These are phyloP conservation scores for Fratercula arctica DNA, from an alignment of 2,797 vertebrate species.

Conservation along the genomic window DNA sequence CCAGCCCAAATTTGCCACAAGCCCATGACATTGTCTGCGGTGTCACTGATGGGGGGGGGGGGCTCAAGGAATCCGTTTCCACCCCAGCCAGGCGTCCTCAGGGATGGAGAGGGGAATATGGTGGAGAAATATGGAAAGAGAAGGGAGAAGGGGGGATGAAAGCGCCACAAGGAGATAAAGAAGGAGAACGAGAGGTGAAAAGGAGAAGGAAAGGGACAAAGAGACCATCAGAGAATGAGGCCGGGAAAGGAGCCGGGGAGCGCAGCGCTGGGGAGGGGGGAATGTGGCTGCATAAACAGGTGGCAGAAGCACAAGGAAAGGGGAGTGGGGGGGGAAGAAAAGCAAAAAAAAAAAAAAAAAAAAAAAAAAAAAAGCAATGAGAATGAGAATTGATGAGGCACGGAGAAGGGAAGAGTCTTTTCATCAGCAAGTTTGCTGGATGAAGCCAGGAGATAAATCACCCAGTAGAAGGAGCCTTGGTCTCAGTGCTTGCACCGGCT, in stretches of 20 bases:
- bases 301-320: constrained; percentile 25
- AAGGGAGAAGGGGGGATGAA: not conserved
- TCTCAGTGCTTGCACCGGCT: not conserved
- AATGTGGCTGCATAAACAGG: not conserved
- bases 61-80: not conserved
- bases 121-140: not conserved
- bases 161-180: not conserved
- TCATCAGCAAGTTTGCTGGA: constrained; percentile 76
- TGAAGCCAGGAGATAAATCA: constrained; percentile 73
- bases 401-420: constrained; percentile 71
- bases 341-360: not conserved
- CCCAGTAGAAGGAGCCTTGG: constrained; percentile 46
- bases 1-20: not conserved
- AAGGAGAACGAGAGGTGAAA: not conserved
- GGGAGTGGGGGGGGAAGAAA: not conserved
- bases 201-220: not conserved
- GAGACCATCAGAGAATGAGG: not conserved
- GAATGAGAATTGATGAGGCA: constrained; percentile 77
- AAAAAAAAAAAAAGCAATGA: not conserved
- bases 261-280: not conserved
- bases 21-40: rapidly evolving
- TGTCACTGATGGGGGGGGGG: not conserved
- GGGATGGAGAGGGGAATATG: not conserved
- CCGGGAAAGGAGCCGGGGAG: rapidly evolving
- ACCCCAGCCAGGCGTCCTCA: not conserved